Percentiles rank a stretch among this genome's conserved stretches.
These are phyloP conservation scores for Paracanthobrama guichenoti DNA, from an alignment of 2,113 vertebrate genomes.

Conservation along the genomic window DNA sequence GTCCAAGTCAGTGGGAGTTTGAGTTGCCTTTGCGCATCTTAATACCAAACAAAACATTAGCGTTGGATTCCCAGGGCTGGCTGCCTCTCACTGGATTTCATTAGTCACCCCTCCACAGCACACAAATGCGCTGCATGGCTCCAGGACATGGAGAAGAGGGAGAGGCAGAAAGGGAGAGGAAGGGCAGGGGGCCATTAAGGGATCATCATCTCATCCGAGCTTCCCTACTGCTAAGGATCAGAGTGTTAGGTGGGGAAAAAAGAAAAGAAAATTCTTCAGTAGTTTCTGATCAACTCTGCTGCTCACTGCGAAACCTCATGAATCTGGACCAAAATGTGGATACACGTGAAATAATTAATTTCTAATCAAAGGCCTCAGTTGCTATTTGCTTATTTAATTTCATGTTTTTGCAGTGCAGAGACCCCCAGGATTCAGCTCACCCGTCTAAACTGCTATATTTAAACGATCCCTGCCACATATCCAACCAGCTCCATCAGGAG, in stretches of 20 bases:
- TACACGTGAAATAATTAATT: neutral
- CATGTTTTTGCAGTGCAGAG: neutral
- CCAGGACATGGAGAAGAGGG: slow-evolving; percentile 53
- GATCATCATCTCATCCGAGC: slow-evolving; percentile 57
- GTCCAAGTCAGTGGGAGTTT: slow-evolving; percentile 77
- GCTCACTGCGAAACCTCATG: neutral
- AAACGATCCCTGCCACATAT: neutral
- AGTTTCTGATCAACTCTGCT: slow-evolving; percentile 22
- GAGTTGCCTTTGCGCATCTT: slow-evolving; percentile 72
- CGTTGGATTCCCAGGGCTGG: slow-evolving; percentile 59
- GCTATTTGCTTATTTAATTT: slow-evolving; percentile 25
- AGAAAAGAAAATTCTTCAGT: neutral
- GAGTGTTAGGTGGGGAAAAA: neutral
- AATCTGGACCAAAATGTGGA: slow-evolving; percentile 4
- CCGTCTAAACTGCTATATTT: neutral
- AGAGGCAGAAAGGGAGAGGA: slow-evolving; percentile 19
- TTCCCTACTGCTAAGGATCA: slow-evolving; percentile 51
- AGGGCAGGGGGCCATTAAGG: slow-evolving; percentile 62
- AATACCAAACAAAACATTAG: slow-evolving; percentile 77
- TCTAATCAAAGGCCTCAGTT: neutral
- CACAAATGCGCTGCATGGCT: slow-evolving; percentile 63
- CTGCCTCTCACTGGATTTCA: slow-evolving; percentile 68
- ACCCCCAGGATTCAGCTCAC: neutral
- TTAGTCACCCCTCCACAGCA: slow-evolving; percentile 68
- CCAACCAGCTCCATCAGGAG: neutral